Evolutionary conservation across 2,113 vertebrate species (phyloP), one percentile per base, ranked within the genome.

Genomic region (Platanista minor): DNA sequence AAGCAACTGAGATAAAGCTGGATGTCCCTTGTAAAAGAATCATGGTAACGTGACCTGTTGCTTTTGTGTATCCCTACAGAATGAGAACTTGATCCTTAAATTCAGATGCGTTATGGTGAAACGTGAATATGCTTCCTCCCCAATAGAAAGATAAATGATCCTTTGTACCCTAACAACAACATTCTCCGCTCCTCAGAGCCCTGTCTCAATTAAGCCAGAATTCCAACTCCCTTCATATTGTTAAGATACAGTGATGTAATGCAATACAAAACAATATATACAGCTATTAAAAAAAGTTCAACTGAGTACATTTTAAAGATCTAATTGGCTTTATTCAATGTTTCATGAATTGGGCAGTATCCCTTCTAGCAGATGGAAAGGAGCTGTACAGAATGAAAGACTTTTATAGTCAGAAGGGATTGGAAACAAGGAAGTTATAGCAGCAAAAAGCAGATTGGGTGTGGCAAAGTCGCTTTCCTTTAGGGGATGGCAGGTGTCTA

Each of bases 31-130:
- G 13, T 11, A 49, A 41, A 6, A 83, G 52, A 49, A 52, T 49
- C 2, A 1, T 15, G 21, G 5, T 1, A 18, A 8, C 0, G 1
- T n/a, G 20, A 66, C 1, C 17, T 39, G n/a, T 25, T 15, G 14
- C 3, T 81, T 91, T 20, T 11, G 7, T 25, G 5, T 15, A 15
- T 12, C 33, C 3, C 57, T 59, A 13, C 46, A 3, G 9, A 25
- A 72, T 12, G 36, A 46, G 15, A 87, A 6, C 3, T 27, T 49
- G 46, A 90, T 67, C 41, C 57, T 80, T 52, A 77, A 14, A 5
- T 84, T 23, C 23, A 36, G 33, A 4, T 41, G 9, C 29, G 2
- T 3, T 36, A 4, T 23, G 14, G 18, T 66, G 23, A 88, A 41
- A 18, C 23, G 1, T 43, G 14, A 25, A 54, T 36, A 23, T 11